These are phyloP conservation scores for Characodon lateralis DNA, from an alignment of 2,797 vertebrate species.

Conservation along the genomic window DNA sequence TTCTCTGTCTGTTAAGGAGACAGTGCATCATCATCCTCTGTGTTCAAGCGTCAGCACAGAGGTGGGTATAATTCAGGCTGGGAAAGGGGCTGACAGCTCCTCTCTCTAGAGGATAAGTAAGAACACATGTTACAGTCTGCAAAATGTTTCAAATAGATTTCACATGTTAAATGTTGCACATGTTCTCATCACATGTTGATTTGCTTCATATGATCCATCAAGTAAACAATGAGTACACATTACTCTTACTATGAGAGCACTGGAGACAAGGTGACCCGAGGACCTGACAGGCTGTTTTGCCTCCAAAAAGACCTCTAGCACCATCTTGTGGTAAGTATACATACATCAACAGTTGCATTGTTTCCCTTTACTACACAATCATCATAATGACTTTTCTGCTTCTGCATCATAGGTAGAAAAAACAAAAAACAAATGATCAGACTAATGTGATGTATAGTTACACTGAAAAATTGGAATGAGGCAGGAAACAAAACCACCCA, in stretches of 20 bases:
- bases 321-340: constrained; percentile 51
- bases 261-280: not conserved
- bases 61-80: constrained; percentile 1
- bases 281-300: constrained; percentile 6
- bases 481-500: not conserved
- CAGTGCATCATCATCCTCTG: constrained; percentile 6
- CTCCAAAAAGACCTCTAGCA: constrained; percentile 38
- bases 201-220: not conserved
- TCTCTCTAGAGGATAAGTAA: constrained; percentile 4
- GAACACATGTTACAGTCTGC: not conserved
- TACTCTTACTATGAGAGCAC: not conserved
- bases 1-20: constrained; percentile 1
- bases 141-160: not conserved
- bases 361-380: not conserved
- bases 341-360: not conserved
- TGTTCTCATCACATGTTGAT: constrained; percentile 4
- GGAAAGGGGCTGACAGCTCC: constrained; percentile 19
- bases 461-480: not conserved
- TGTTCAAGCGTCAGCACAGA: constrained; percentile 1
- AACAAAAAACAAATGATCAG: not conserved
- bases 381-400: not conserved
- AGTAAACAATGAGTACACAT: constrained; percentile 8
- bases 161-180: not conserved
- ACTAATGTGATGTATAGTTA: not conserved
- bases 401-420: not conserved